Percentiles rank a stretch among this genome's conserved stretches.
Conservation (phyloP, 2,797 vertebrate genomes). For the Halcyon leucocephala region DNA sequence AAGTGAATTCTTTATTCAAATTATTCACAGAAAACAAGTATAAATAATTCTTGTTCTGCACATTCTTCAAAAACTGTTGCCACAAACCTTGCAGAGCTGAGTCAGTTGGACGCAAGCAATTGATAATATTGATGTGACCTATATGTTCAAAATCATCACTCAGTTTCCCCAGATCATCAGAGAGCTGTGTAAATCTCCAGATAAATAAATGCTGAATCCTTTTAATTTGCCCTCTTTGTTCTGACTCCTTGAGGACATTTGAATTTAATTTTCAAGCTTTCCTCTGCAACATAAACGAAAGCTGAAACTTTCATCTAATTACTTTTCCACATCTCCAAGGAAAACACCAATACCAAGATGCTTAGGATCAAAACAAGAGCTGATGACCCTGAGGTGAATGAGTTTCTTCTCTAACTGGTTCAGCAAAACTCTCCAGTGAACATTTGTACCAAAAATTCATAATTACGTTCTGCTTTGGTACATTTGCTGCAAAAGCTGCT, state of each 20-base stretch:
- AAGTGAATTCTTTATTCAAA: conserved; percentile 56
- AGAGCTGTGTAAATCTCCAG: conserved; percentile 33
- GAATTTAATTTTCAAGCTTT: conserved; percentile 61
- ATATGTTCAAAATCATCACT: background rate
- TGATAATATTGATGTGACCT: background rate
- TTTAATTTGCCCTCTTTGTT: conserved; percentile 66
- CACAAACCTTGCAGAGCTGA: conserved; percentile 4
- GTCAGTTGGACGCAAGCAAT: background rate
- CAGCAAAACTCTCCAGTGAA: conserved; percentile 24
- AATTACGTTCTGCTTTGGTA: conserved; percentile 23
- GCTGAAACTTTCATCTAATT: conserved; percentile 64
- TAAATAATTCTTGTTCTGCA: conserved; percentile 6
- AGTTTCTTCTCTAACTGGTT: conserved; percentile 47
- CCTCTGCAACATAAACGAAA: conserved; percentile 15
- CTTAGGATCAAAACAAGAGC: conserved; percentile 49
- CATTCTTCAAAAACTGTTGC: background rate
- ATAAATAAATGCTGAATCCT: conserved; percentile 43
- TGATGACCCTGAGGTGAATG: conserved; percentile 34
- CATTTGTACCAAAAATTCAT: background rate
- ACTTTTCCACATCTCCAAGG: conserved; percentile 22
- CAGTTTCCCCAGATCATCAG: background rate
- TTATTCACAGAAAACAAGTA: conserved; percentile 23
- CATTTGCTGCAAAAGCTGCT: background rate
- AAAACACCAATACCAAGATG: conserved; percentile 15
- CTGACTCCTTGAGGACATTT: conserved; percentile 54